These are phyloP conservation scores for Excalfactoria chinensis DNA, from an alignment of 2,113 vertebrate species.

Conservation along the genomic window DNA sequence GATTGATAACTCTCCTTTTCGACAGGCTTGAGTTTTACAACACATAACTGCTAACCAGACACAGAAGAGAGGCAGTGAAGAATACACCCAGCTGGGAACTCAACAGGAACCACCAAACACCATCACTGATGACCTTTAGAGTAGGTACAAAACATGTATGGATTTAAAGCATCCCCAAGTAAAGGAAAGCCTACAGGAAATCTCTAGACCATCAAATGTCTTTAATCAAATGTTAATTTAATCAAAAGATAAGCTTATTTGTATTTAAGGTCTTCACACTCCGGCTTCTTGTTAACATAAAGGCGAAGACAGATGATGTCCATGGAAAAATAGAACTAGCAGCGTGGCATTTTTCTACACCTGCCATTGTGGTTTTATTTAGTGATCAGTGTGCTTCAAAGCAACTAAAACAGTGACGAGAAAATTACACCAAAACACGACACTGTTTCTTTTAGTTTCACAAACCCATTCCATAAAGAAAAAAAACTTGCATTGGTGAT, in stretches of 20 bases:
- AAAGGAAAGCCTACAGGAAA: not conserved
- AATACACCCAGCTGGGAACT: not conserved
- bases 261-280: not conserved
- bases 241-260: not conserved
- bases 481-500: not conserved
- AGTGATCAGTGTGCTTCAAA: not conserved
- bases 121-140: not conserved
- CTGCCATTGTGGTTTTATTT: not conserved
- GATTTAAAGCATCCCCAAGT: not conserved
- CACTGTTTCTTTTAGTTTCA: not conserved
- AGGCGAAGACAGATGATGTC: not conserved
- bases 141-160: not conserved
- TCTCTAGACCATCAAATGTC: not conserved
- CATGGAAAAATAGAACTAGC: not conserved
- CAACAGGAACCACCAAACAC: not conserved
- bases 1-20: not conserved
- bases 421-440: not conserved
- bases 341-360: not conserved
- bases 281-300: not conserved
- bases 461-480: not conserved
- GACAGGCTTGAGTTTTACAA: not conserved
- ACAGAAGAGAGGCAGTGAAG: not conserved
- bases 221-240: not conserved
- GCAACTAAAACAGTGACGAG: not conserved
- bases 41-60: not conserved